Base-by-base conservation (phyloP, 2,888 invertebrate genomes). In the Steinernema hermaphroditum region DNA sequence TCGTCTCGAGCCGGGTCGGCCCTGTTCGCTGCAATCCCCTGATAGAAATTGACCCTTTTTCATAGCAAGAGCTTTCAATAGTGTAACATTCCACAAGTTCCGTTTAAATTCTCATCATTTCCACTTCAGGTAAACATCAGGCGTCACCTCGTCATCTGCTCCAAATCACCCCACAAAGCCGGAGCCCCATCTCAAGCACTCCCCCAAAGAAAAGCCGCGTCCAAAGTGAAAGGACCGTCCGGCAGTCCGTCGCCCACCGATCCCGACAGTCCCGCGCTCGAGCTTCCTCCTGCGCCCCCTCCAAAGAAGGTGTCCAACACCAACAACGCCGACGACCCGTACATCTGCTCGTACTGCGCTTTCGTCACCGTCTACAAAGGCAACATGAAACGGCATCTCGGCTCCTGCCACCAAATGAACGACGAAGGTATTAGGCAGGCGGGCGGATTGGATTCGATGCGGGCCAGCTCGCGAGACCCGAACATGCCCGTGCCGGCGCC, bases 371-470 rank as follows among this genome's bases (percentile, higher is more conserved):
- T 84, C 46, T 84, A 84, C 79, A 84, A 84, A 71, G 85, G 85
- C 22, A 85, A 85, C 74, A 85, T 85, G 85, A 85, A 85, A 69
- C 76, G 85, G 16, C 85, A 85, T 72, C 72, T 85, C 37, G 80
- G 80, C 73, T 80, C 81, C 32, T 62, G 62, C 32, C 62, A 62
- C 32, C 62, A 62, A 6, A 62, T 62, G 34, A 29, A 19, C 62
- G 62, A 62, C 34, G 62, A 62, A 16, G 29, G 14, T 2, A 32
- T 62, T 27, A 27, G 27, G 32, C 24, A 37, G n/a, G 16, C 62
- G 2, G 50, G 50, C 24, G 50, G 50, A 2, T 22, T 50, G 9
- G 37, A 62, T 19, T 24, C 32, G 16, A 62, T 62, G 62, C 32
- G 62, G 14, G 27, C 32, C 2, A 16, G 16, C n/a, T 14, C 37